Evolutionary conservation across 2,113 vertebrate species (phyloP), one percentile per base, ranked within the genome.

Genomic region (Strix uralensis): DNA sequence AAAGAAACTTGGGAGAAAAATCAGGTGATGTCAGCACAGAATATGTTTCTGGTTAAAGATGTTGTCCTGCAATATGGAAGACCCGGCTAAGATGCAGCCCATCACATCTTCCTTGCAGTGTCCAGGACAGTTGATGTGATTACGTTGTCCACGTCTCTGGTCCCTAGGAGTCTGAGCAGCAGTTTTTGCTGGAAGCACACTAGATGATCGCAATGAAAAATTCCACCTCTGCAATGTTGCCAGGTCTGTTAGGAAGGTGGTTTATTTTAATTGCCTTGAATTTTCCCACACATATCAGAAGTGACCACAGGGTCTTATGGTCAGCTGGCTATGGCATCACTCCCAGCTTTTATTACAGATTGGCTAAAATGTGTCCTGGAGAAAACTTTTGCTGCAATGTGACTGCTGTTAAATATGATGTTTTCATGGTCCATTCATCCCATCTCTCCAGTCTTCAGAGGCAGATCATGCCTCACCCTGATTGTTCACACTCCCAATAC

Each of bases 81-180:
- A 62, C 8, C 2, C 32, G 72, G 22, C 7, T 71, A 52, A 92
- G 46, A 20, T 20, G 46, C 46, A 47, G 26, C 3, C 7, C 3
- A 2, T 17, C 2, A 0, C 15, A 16, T 42, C 27, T 38, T 90
- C 42, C 17, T 88, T 58, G 21, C 0, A 0, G 27, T 70, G 21
- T 23, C 23, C 54, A 65, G 25, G 10, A 51, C 13, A 52, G 21
- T 11, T 80, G n/a, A 15, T 80, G 19, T 42, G 19, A 20, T 46
- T 25, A 36, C 0, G 1, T 32, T 93, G 49, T 47, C 30, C 7
- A 2, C 51, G 5, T 62, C 34, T 86, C 38, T 88, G 9, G 4
- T 54, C 30, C 14, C 29, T 29, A 34, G 11, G 18, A 81, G 13
- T 25, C 51, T 51, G 22, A 70, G 47, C 25, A 67, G 19, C 15